Conservation (phyloP, 2,797 vertebrate genomes). For the Poeciliopsis paucimaculata region DNA sequence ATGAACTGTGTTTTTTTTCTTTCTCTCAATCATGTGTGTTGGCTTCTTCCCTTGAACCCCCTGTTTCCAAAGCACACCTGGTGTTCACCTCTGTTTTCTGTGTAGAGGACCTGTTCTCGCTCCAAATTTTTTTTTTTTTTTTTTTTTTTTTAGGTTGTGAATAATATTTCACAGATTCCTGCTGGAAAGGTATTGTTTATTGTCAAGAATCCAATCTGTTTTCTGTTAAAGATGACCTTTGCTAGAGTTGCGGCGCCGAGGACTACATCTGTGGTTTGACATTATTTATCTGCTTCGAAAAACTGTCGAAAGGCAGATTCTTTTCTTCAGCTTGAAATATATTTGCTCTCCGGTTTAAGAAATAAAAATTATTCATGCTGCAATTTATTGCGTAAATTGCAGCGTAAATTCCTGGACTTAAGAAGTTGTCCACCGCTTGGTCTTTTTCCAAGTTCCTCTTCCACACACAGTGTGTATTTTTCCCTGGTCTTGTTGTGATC, state of each 20-base stretch:
- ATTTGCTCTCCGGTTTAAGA: background rate
- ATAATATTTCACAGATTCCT: background rate
- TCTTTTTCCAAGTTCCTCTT: background rate
- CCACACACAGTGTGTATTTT: background rate
- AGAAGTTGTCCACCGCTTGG: background rate
- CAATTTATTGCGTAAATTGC: background rate
- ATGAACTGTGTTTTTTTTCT: background rate
- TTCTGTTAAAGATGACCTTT: background rate
- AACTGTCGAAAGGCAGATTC: background rate
- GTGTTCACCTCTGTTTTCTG: background rate
- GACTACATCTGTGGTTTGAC: background rate
- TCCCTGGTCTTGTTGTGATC: slow-evolving; percentile 28
- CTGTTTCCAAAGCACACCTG: background rate
- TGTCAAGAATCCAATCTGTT: background rate
- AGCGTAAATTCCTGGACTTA: background rate
- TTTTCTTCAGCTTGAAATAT: background rate
- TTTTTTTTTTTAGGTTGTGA: background rate
- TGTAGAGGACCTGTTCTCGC: background rate
- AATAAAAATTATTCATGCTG: background rate
- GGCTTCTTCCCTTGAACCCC: background rate
- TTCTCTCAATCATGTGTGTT: background rate
- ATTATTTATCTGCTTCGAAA: background rate
- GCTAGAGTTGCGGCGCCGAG: background rate
- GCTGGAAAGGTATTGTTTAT: background rate
- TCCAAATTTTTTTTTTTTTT: background rate